Conservation (phyloP, 2,888 invertebrate species). For the Junonia oenone region DNA sequence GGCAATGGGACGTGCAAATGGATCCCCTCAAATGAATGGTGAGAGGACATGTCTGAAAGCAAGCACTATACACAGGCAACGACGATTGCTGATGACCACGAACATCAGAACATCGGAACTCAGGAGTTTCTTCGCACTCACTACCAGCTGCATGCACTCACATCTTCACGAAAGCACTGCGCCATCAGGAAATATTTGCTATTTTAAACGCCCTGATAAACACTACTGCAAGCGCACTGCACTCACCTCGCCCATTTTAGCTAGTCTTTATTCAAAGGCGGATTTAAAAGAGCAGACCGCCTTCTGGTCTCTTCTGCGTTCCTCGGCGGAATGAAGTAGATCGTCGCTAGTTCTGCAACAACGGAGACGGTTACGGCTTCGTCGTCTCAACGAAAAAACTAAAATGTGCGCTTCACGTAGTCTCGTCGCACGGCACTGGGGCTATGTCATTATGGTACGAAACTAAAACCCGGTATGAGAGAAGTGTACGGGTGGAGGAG, state of each 20-base stretch:
- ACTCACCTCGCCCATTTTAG: conserved; percentile 80
- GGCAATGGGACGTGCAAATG: conserved; percentile 50
- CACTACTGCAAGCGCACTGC: conserved; percentile 72
- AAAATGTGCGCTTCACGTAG: conserved; percentile 74
- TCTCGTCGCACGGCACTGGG: conserved; percentile 72
- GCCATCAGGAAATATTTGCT: conserved; percentile 40
- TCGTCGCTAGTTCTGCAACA: conserved; percentile 78
- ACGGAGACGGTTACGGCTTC: conserved; percentile 72
- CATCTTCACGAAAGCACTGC: conserved; percentile 66
- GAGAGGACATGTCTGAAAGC: conserved; percentile 39
- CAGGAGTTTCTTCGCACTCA: conserved; percentile 53
- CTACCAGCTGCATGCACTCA: conserved; percentile 65
- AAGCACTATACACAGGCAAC: conserved; percentile 50
- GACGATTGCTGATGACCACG: conserved; percentile 32
- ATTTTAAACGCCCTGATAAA: conserved; percentile 62
- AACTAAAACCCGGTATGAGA: conserved; percentile 76
- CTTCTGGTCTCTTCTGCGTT: conserved; percentile 70
- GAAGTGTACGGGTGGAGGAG: conserved; percentile 64
- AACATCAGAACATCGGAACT: conserved; percentile 29
- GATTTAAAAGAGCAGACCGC: conserved; percentile 72
- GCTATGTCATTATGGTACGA: conserved; percentile 75
- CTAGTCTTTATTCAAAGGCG: conserved; percentile 73
- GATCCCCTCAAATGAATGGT: conserved; percentile 36
- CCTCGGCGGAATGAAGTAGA: conserved; percentile 69
- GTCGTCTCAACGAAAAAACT: conserved; percentile 71